These are phyloP conservation scores for Polypedilum pembai DNA, from an alignment of 1,140 invertebrate genomes.

Conservation along the genomic window DNA sequence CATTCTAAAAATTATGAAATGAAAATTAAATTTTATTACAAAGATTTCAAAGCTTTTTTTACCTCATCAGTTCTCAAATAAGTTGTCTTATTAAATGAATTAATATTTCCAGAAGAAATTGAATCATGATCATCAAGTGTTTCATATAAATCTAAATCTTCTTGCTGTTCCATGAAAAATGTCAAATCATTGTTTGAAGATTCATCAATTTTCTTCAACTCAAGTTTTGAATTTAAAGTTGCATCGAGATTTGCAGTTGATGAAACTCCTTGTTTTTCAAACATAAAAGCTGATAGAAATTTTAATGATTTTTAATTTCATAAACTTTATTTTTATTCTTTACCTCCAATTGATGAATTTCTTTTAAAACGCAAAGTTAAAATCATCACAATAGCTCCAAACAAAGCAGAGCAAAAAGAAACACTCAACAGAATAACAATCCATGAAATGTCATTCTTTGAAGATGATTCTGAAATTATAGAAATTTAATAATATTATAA, in stretches of 20 bases:
- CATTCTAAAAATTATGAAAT: conserved; percentile 32
- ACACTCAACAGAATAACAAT: neutral
- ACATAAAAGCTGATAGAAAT: conserved; percentile 11
- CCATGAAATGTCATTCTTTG: conserved; percentile 6
- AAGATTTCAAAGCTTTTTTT: neutral
- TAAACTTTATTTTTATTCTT: neutral
- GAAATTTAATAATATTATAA: neutral
- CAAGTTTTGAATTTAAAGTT: neutral
- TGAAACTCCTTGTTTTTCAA: neutral
- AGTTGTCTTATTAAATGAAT: neutral
- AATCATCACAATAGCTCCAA: neutral
- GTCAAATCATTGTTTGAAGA: neutral
- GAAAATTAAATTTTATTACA: neutral
- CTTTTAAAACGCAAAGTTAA: neutral
- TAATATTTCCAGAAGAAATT: conserved; percentile 1
- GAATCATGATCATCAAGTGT: conserved; percentile 17
- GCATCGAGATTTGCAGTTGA: neutral
- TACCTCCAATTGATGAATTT: neutral
- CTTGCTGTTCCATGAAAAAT: conserved; percentile 8
- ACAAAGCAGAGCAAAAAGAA: neutral
- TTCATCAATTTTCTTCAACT: neutral
- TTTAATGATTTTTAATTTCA: neutral
- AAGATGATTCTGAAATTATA: neutral
- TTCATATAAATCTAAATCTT: neutral
- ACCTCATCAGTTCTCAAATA: conserved; percentile 13